Percentiles rank a stretch among this genome's conserved stretches.
These are phyloP conservation scores for Otis tarda DNA, from an alignment of 2,113 vertebrate species.

Conservation along the genomic window DNA sequence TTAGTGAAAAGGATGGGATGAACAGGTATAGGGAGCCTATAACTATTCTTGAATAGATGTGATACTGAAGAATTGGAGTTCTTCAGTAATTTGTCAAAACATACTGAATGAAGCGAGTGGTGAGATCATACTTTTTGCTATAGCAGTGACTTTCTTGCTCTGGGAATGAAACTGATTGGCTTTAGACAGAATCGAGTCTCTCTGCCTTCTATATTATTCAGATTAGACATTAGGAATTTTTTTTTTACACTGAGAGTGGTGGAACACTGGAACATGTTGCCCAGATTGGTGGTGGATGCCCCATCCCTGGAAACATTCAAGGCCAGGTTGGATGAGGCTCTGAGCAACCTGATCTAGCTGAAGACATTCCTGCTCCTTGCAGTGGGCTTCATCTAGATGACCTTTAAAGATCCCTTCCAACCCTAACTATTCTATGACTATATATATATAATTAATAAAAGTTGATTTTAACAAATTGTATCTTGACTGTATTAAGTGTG, in stretches of 20 bases:
- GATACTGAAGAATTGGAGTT: not conserved
- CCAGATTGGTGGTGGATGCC: no score
- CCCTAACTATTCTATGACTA: no score
- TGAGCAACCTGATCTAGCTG: no score
- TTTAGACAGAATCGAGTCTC: not conserved
- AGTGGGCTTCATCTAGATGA: no score
- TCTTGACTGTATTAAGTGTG: not conserved
- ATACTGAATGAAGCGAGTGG: accelerated
- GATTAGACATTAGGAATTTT: no score
- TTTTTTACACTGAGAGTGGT: no score
- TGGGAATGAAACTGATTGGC: not conserved
- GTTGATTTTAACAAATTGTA: not conserved
- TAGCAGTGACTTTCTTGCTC: not conserved
- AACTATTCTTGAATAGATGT: slow-evolving; percentile 3
- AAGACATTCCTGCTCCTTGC: no score
- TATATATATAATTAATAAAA: not conserved
- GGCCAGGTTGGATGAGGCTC: no score
- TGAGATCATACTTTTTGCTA: not conserved
- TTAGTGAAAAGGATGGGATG: not conserved
- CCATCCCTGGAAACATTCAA: no score
- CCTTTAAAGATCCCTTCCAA: no score
- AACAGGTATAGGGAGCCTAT: not conserved
- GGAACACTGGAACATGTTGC: no score
- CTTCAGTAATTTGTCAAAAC: slow-evolving; percentile 43
- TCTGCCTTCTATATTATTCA: not conserved